Evolutionary conservation across 2,113 vertebrate species (phyloP).

Genomic region (Mesembrinibis cayennensis): DNA sequence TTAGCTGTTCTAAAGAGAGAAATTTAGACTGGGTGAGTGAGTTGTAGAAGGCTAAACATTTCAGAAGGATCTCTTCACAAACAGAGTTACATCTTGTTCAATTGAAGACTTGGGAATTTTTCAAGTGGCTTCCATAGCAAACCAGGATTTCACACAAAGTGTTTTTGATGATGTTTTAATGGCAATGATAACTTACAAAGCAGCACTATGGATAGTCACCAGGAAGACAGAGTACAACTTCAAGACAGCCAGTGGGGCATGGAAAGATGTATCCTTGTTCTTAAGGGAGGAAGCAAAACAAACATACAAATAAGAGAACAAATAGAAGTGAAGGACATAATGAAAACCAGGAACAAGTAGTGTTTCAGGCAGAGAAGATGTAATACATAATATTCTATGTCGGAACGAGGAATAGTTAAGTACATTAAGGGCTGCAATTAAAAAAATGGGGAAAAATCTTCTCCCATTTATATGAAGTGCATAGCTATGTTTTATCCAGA

Average conservation of each 20-base stretch:
- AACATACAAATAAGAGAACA: not conserved
- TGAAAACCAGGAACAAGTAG: not conserved
- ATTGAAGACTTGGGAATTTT: not conserved
- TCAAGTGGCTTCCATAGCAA: not conserved
- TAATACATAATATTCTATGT: not conserved
- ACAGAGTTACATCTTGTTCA: not conserved
- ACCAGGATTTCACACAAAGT: not conserved
- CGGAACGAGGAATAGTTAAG: not conserved
- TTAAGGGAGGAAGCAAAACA: not conserved
- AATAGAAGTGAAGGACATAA: not conserved
- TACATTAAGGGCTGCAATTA: not conserved
- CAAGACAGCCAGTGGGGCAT: not conserved
- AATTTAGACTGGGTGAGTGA: not conserved
- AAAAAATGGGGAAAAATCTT: not conserved
- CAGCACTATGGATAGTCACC: not conserved
- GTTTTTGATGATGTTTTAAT: not conserved
- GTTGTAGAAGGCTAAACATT: not conserved
- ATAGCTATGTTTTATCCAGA: not conserved
- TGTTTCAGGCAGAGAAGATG: not conserved
- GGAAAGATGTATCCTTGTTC: not conserved
- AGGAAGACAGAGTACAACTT: not conserved
- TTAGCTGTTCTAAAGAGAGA: not conserved
- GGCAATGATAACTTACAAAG: not conserved
- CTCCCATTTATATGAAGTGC: not conserved
- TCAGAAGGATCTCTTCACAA: not conserved